Evolutionary conservation across 1,140 invertebrate genomes (phyloP), one percentile per base, ranked within the genome.

Genomic region (Trichomalopsis sarcophagae): DNA sequence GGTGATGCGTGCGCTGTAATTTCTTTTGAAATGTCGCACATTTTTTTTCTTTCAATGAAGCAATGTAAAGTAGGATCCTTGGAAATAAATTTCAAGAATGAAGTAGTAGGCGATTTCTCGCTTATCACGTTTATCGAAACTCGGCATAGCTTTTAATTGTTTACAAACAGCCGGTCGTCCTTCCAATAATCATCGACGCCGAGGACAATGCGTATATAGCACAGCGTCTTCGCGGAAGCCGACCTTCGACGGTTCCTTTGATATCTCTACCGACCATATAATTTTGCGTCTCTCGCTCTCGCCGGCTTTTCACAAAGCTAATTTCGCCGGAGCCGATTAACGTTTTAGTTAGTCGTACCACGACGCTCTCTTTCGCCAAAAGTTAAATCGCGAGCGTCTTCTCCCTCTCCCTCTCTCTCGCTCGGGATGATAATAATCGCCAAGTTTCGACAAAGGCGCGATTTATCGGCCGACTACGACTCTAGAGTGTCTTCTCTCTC

Each of bases 381-480:
- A 73, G 69, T 81, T 73, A 73, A 50, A 81, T 80, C 33, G 55
- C 17, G 36, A n/a, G n/a, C 13, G 9, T 21, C 21, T 50, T n/a
- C 55, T 9, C 27, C 23, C 33, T 23, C 21, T 40, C 55, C 4
- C 55, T n/a, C 55, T 71, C 68, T 27, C 13, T 27, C 68, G 30
- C 68, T 71, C 27, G 27, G 21, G 33, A 21, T 30, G 10, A 81
- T 73, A 23, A 82, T 82, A 75, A 75, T 82, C 71, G 40, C 69
- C 71, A 82, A 76, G 50, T 62, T 82, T 81, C 44, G 73, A 82
- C 73, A 82, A 76, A 82, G 50, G 50, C 47, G 50, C 81, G 33
- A 84, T 77, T 84, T 84, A 78, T 84, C 40, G 82, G n/a, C 40
- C 55, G 33, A 23, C n/a, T 74, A 23, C 73, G 73, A 27, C 36